Base-by-base conservation (phyloP, 2,888 invertebrate genomes). In the Dasypogon diadema region DNA sequence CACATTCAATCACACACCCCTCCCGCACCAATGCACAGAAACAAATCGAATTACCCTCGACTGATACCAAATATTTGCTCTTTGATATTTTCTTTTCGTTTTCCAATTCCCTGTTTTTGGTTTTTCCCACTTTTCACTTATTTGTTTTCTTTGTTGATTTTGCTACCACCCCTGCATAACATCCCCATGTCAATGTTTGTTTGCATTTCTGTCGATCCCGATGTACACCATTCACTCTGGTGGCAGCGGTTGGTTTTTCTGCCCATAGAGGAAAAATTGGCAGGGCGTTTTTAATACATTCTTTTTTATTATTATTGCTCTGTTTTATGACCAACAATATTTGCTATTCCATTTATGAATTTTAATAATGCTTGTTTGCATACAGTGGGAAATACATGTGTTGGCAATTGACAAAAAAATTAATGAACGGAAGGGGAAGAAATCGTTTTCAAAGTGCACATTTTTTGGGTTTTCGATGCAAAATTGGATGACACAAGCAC, bases 51-150 rank as follows among this genome's bases (percentile, higher is more conserved):
- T 56, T 56, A 56, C 56, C 56, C 22, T 22, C 56, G 56, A 24
- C 14, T 56, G 56, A 56, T 56, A 24, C 24, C 56, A 56, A 56
- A 56, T 56, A 56, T 56, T 56, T 56, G 56, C 56, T n/a, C 56
- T 56, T 24, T 24, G 56, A 24, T 56, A 56, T 56, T 56, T 56
- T 56, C 56, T 56, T 56, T 56, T 56, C 26, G 26, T 24, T 56
- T 55, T 48, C 48, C 48, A 48, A 6, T 55, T 56, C 26, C 56
- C 56, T 24, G 14, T 56, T 56, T 56, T 24, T n/a, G 24, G 26
- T 56, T 56, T 56, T 54, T 55, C 4, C 21, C 24, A 14, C 26
- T 56, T 56, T 56, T 56, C 55, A 24, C 22, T 55, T 55, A 22
- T 22, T 56, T 24, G 14, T 56, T 22, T 12, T 26, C n/a, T 24